These are phyloP conservation scores for Tridacna crocea DNA, from an alignment of 2,888 invertebrate species.

Conservation along the genomic window DNA sequence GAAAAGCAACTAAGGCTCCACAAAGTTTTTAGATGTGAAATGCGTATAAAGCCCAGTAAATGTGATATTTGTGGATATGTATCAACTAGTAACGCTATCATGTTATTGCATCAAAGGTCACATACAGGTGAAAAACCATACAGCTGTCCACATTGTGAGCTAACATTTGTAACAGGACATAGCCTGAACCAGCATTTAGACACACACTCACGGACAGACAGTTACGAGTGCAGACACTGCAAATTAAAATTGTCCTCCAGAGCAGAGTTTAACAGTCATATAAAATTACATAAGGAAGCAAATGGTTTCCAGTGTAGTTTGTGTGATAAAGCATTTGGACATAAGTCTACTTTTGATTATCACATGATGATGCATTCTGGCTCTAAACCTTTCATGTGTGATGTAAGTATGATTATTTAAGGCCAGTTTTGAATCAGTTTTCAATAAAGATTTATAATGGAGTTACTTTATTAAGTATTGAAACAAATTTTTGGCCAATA, in stretches of 20 bases:
- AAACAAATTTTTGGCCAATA: too few relatives aligned
- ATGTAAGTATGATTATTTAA: neutral
- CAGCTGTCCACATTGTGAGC: neutral
- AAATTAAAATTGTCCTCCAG: neutral
- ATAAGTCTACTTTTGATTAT: neutral
- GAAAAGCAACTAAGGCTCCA: neutral
- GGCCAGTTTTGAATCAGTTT: neutral
- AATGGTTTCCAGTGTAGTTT: neutral
- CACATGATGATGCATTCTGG: conserved; percentile 1
- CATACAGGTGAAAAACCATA: neutral
- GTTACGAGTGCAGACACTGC: neutral
- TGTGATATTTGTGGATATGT: neutral
- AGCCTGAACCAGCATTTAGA: neutral
- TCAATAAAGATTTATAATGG: neutral
- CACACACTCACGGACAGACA: neutral
- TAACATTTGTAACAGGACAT: neutral
- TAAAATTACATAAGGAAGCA: neutral
- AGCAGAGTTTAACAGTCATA: neutral
- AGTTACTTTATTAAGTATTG: too few relatives aligned
- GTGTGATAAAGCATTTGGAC: neutral
- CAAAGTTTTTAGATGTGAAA: neutral
- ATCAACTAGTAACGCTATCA: neutral
- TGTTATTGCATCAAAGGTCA: neutral
- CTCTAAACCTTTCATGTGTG: neutral
- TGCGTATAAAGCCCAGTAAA: neutral